Conservation (phyloP, 2,888 invertebrate species). For the Trachelus iudaicus region DNA sequence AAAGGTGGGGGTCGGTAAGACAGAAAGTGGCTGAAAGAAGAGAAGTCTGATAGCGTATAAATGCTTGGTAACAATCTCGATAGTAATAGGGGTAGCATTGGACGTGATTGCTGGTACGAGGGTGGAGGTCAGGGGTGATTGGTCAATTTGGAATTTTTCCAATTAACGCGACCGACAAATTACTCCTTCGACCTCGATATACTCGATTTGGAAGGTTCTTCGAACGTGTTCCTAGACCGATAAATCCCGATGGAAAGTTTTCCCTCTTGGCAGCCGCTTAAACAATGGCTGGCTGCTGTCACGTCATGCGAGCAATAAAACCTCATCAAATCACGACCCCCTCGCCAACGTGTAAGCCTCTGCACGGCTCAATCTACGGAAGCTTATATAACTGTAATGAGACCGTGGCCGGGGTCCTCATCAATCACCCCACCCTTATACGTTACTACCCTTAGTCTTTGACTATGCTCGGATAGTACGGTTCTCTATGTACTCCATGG, state of each 20-base stretch:
- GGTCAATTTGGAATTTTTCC: not conserved
- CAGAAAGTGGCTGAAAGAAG: not conserved
- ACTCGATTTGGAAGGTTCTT: not conserved
- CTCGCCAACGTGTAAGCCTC: slow-evolving; percentile 60
- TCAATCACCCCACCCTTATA: slow-evolving; percentile 60
- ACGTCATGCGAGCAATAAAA: slow-evolving; percentile 64
- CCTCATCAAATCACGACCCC: slow-evolving; percentile 66
- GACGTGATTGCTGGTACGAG: not conserved
- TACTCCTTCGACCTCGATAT: not conserved
- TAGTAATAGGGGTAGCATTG: not conserved
- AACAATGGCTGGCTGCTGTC: slow-evolving; percentile 5
- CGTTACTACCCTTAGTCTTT: not conserved
- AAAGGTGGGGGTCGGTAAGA: not conserved
- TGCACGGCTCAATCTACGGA: slow-evolving; percentile 63
- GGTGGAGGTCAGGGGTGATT: not conserved
- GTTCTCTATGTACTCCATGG: not conserved
- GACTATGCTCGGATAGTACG: not conserved
- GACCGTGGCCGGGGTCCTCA: slow-evolving; percentile 63
- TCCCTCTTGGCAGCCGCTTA: not conserved
- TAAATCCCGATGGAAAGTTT: not conserved
- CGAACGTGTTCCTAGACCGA: not conserved
- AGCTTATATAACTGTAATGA: slow-evolving; percentile 67
- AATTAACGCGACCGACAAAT: not conserved
- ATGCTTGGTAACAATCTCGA: not conserved
- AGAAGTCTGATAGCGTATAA: not conserved